phyloP scores from a whole-genome alignment of 2,797 vertebrate genomes.

The Miichthys miiuy region DNA sequence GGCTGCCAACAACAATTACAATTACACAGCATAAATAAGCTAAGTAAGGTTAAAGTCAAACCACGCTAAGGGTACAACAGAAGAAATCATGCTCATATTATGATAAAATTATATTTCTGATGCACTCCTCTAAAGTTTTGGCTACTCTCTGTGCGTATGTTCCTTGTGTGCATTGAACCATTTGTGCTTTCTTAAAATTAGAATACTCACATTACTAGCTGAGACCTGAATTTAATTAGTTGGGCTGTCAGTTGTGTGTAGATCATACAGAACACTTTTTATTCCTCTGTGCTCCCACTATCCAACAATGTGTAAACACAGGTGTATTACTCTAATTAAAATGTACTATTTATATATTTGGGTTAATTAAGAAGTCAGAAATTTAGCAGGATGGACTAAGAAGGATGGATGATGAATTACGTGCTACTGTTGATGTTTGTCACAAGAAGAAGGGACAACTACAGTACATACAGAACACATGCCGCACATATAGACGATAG shows the following conservation, averaged over 20 bases:
- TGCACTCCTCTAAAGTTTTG: neutral
- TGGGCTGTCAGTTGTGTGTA: neutral
- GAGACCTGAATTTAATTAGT: slow-evolving; percentile 21
- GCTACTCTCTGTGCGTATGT: neutral
- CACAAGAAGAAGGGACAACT: neutral
- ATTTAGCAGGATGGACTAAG: neutral
- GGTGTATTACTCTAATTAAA: neutral
- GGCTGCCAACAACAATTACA: no score
- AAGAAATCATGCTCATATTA: neutral
- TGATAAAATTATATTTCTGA: neutral
- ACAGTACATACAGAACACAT: neutral
- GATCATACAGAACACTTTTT: slow-evolving; percentile 6
- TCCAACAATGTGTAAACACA: slow-evolving; percentile 20
- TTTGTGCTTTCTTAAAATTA: neutral
- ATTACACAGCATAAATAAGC: neutral
- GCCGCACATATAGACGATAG: neutral
- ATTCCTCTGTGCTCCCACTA: slow-evolving; percentile 15
- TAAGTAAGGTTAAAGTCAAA: neutral
- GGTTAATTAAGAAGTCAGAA: neutral
- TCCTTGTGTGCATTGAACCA: neutral
- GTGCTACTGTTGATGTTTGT: neutral
- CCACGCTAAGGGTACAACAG: no score
- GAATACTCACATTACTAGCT: neutral
- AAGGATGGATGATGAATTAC: neutral
- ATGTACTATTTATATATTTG: slow-evolving; percentile 1